Evolutionary conservation across 1,140 invertebrate species (phyloP).

Genomic region (Hycleus cichorii): DNA sequence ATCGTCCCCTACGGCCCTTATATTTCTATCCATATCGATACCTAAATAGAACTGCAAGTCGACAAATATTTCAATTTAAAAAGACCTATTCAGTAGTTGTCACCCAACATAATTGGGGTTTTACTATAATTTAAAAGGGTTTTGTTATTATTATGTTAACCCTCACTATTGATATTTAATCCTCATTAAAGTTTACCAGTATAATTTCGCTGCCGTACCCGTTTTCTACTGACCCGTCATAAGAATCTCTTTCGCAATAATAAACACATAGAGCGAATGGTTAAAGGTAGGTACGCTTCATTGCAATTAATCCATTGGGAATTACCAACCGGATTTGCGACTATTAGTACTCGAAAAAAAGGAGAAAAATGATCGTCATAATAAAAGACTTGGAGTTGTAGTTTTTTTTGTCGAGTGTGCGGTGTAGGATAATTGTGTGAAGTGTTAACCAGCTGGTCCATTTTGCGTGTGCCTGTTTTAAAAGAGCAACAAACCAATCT

Average conservation of each 20-base stretch:
- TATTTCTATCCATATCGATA: too few species aligned
- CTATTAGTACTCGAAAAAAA: neutral
- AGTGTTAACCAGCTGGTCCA: slow-evolving; percentile 1
- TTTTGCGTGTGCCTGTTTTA: slow-evolving; percentile 3
- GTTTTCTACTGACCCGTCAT: neutral
- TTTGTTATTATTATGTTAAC: too few species aligned
- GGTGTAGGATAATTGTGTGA: too few species aligned
- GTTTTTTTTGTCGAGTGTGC: too few species aligned
- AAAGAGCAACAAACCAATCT: slow-evolving; percentile 5
- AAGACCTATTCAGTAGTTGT: too few species aligned
- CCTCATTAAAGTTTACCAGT: slow-evolving; percentile 10
- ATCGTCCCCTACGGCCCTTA: too few species aligned
- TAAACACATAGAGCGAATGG: neutral
- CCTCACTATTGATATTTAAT: neutral
- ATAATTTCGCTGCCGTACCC: slow-evolving; percentile 6
- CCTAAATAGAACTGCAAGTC: too few species aligned
- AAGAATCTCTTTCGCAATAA: slow-evolving; percentile 7
- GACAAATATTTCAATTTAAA: too few species aligned
- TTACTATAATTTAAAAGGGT: too few species aligned
- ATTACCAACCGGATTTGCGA: slow-evolving; percentile 9
- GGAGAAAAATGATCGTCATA: too few species aligned
- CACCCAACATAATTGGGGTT: too few species aligned
- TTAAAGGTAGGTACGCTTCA: neutral
- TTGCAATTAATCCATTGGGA: slow-evolving; percentile 1
- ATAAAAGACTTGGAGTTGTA: too few species aligned